Conservation (phyloP, 2,888 invertebrate species). For the Tiliacea citrago region DNA sequence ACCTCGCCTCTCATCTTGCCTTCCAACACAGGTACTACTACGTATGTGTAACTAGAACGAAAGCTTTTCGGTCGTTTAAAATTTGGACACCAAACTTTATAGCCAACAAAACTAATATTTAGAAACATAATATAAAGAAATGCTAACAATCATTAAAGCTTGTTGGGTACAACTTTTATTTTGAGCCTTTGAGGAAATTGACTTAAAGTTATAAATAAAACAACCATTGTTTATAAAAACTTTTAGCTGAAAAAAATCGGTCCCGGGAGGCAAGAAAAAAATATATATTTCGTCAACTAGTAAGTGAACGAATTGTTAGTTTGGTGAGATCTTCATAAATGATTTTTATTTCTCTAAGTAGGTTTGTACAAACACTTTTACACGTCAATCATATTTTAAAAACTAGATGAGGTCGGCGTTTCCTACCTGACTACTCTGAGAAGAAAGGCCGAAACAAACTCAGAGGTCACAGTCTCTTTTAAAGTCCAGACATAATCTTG, state of each 20-base stretch:
- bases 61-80: neutral
- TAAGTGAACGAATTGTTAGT: neutral
- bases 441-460: too few relatives aligned
- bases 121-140: neutral
- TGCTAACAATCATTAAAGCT: slow-evolving; percentile 2
- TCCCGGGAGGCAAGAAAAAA: neutral
- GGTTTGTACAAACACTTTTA: too few relatives aligned
- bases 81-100: neutral
- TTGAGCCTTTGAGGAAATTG: neutral
- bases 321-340: too few relatives aligned
- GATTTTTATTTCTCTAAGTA: too few relatives aligned
- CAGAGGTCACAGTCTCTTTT: too few relatives aligned
- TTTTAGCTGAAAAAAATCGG: neutral
- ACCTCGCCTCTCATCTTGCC: neutral
- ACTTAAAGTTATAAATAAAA: slow-evolving; percentile 6
- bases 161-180: neutral
- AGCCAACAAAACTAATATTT: too few relatives aligned
- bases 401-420: too few relatives aligned
- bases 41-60: neutral
- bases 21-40: neutral
- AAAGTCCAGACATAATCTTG: too few relatives aligned
- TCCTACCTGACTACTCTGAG: too few relatives aligned
- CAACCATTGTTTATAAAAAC: slow-evolving; percentile 9
- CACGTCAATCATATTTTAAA: too few relatives aligned
- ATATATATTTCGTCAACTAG: neutral